Conservation (phyloP, 2,797 vertebrate genomes). For the Gallinago solitaria region DNA sequence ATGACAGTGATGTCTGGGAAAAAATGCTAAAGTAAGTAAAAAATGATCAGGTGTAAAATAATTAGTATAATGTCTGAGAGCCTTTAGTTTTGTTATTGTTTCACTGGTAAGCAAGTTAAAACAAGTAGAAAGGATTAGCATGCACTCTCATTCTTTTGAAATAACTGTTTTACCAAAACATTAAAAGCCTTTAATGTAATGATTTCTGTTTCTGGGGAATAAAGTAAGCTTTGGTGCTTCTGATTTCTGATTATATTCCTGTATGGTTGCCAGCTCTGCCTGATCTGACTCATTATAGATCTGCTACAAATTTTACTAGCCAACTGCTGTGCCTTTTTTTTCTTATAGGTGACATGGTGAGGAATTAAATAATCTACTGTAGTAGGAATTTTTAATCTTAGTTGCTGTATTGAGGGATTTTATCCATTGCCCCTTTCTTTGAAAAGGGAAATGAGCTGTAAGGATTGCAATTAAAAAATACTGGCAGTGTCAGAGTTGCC, state of each 20-base stretch:
- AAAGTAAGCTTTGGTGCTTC: slow-evolving; percentile 8
- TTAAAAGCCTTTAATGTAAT: slow-evolving; percentile 21
- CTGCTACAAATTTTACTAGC: background rate
- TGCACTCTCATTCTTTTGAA: background rate
- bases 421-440: background rate
- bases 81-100: background rate
- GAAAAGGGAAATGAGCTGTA: background rate
- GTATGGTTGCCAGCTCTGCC: background rate
- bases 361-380: background rate
- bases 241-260: slow-evolving; percentile 31
- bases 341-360: background rate
- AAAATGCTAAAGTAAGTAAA: slow-evolving; percentile 92
- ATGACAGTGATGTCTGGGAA: slow-evolving; percentile 95
- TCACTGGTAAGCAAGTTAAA: background rate
- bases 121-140: background rate
- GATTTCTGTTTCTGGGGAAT: slow-evolving; percentile 4
- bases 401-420: background rate
- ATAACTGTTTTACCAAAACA: background rate
- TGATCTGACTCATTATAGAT: background rate
- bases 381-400: background rate
- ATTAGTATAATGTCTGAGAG: background rate
- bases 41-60: background rate
- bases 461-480: background rate
- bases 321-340: slow-evolving; percentile 40
- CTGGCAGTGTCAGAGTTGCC: background rate